Conservation (phyloP, 2,888 invertebrate genomes). For the Uloborus plumipes region DNA sequence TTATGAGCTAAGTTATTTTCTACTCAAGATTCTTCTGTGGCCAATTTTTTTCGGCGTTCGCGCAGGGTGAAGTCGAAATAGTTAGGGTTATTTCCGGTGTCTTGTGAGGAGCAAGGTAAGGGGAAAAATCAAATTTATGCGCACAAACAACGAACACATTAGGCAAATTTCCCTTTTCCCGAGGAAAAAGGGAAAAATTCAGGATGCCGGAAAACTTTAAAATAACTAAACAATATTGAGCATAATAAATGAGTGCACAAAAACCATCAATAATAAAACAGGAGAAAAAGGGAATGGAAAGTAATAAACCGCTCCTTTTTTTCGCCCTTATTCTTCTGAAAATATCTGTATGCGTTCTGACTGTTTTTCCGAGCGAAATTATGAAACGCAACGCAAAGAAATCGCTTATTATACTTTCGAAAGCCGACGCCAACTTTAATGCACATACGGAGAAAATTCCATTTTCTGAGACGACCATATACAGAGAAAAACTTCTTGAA, state of each 20-base stretch:
- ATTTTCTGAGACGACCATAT: constrained; percentile 55
- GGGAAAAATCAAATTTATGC: constrained; percentile 45
- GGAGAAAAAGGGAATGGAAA: constrained; percentile 49
- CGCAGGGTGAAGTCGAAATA: constrained; percentile 36
- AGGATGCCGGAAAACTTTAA: constrained; percentile 52
- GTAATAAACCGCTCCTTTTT: constrained; percentile 53
- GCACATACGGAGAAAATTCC: constrained; percentile 52
- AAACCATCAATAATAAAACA: constrained; percentile 63
- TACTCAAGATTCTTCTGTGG: constrained; percentile 18
- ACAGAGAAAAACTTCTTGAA: constrained; percentile 32
- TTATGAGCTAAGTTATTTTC: constrained; percentile 42
- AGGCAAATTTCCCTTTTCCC: constrained; percentile 58
- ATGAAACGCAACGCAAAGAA: constrained; percentile 55
- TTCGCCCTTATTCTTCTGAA: constrained; percentile 51
- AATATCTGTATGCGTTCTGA: constrained; percentile 55
- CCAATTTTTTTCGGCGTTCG: constrained; percentile 17
- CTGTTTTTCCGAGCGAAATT: constrained; percentile 59
- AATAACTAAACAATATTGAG: constrained; percentile 64
- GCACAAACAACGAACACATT: constrained; percentile 63
- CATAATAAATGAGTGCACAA: constrained; percentile 63
- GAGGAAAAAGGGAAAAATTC: constrained; percentile 26
- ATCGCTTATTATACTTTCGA: constrained; percentile 61
- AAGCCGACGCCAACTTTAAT: constrained; percentile 51
- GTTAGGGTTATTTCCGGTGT: constrained; percentile 58
- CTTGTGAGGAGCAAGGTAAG: constrained; percentile 3